A percentile compares a stretch with the other conserved stretches of the same genome.
phyloP scores from a whole-genome alignment of 2,797 vertebrate species.

The Malurus leucopterus region DNA sequence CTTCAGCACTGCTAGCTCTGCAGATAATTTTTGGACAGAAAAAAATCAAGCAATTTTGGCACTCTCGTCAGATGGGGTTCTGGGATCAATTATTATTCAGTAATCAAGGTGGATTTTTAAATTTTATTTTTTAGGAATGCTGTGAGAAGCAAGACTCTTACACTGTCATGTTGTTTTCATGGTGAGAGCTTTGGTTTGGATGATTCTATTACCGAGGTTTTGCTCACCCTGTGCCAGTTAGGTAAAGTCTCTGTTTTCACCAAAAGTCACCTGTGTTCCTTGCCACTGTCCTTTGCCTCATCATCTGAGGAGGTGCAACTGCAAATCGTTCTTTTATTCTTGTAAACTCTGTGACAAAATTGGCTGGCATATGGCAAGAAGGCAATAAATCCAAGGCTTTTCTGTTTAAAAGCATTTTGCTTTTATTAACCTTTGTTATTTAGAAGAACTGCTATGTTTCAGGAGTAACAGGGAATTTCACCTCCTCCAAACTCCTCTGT shows the following conservation, averaged over 20 bases:
- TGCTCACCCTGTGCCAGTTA: slow-evolving; percentile 4
- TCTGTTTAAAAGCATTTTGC: slow-evolving; percentile 5
- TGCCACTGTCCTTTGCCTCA: background rate
- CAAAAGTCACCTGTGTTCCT: background rate
- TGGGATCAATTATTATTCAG: slow-evolving; percentile 54
- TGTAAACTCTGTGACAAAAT: background rate
- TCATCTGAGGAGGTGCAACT: slow-evolving; percentile 33
- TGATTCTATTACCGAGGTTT: background rate
- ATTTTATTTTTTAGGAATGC: background rate
- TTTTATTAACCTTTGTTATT: background rate
- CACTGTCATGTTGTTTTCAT: background rate
- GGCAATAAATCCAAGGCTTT: slow-evolving; percentile 30
- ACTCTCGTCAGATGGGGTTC: background rate
- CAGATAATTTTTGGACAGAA: slow-evolving; percentile 44
- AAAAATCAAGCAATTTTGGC: slow-evolving; percentile 45
- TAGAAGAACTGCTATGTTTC: background rate
- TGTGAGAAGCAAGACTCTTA: slow-evolving; percentile 14
- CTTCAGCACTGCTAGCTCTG: slow-evolving; percentile 30
- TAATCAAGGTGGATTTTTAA: background rate
- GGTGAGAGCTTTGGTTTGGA: slow-evolving; percentile 18
- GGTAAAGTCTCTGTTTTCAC: background rate
- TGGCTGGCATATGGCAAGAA: background rate
- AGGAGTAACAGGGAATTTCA: slow-evolving; percentile 7
- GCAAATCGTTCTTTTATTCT: slow-evolving; percentile 10
- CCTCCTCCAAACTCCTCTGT: background rate